phyloP scores from a whole-genome alignment of 2,797 vertebrate genomes.

The Eospalax fontanierii region DNA sequence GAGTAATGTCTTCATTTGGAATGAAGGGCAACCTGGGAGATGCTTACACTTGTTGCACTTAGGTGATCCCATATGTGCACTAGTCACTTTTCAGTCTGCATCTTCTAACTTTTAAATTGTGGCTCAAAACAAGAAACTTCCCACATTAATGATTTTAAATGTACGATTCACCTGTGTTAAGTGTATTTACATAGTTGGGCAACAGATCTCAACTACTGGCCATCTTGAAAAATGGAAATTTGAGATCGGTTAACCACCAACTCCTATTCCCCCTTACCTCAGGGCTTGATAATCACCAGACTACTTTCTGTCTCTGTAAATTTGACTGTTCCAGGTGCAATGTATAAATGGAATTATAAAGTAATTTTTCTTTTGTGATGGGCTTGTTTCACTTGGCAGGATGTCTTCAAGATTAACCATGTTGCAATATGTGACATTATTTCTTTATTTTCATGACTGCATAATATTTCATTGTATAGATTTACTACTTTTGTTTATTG shows the following conservation, averaged over 20 bases:
- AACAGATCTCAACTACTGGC: neutral
- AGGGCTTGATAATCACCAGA: constrained; percentile 20
- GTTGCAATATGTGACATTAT: neutral
- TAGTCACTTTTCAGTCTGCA: neutral
- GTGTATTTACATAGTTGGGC: neutral
- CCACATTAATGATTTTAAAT: neutral
- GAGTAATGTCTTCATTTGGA: neutral
- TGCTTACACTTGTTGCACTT: neutral
- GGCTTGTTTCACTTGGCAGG: constrained; percentile 39
- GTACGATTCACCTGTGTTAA: neutral
- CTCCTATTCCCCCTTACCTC: neutral
- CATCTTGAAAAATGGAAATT: constrained; percentile 3
- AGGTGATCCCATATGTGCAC: neutral
- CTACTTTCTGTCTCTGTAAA: constrained; percentile 6
- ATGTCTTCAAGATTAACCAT: neutral
- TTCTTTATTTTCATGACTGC: constrained; percentile 10
- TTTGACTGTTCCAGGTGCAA: neutral
- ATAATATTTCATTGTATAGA: neutral
- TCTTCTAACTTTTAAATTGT: constrained; percentile 1
- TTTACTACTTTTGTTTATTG: neutral
- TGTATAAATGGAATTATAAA: neutral
- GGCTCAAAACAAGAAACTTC: neutral
- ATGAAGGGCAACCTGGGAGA: neutral
- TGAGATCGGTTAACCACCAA: neutral
- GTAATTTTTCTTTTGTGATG: constrained; percentile 25